These are phyloP conservation scores for Gopherus evgoodei DNA, from an alignment of 2,113 vertebrate species.

Conservation along the genomic window DNA sequence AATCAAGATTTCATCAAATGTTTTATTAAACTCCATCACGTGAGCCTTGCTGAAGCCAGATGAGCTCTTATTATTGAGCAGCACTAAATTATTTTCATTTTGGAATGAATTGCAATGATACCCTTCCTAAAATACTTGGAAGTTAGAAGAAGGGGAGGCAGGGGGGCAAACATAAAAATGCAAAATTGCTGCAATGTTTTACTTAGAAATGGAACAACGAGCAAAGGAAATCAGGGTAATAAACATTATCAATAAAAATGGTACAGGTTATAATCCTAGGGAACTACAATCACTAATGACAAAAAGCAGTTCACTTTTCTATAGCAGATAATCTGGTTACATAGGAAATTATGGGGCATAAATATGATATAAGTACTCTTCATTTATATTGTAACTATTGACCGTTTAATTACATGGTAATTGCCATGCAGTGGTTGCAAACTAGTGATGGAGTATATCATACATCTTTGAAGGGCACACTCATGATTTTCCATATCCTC, in stretches of 20 bases:
- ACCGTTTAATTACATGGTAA: neutral
- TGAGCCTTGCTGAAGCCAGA: conserved; percentile 81
- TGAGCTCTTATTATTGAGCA: conserved; percentile 90
- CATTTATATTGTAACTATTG: neutral
- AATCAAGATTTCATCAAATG: conserved; percentile 91
- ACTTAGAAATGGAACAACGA: conserved; percentile 8
- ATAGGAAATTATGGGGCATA: neutral
- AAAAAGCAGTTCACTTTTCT: conserved; percentile 10
- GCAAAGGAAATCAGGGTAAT: neutral
- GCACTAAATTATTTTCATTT: conserved; percentile 85
- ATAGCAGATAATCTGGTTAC: neutral
- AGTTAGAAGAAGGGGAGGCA: conserved; percentile 58
- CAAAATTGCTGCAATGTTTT: neutral
- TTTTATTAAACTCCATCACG: conserved; percentile 83
- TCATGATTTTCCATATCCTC: neutral
- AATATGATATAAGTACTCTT: neutral
- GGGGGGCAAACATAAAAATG: conserved; percentile 69
- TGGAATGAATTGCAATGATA: conserved; percentile 91
- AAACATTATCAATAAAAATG: conserved; percentile 23
- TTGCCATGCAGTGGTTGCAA: neutral
- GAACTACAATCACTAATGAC: neutral
- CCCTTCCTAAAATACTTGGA: conserved; percentile 84
- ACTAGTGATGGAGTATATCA: neutral
- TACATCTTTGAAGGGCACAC: neutral
- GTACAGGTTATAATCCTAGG: neutral